These are phyloP conservation scores for Chelon auratus DNA, from an alignment of 2,797 vertebrate genomes.

Conservation along the genomic window DNA sequence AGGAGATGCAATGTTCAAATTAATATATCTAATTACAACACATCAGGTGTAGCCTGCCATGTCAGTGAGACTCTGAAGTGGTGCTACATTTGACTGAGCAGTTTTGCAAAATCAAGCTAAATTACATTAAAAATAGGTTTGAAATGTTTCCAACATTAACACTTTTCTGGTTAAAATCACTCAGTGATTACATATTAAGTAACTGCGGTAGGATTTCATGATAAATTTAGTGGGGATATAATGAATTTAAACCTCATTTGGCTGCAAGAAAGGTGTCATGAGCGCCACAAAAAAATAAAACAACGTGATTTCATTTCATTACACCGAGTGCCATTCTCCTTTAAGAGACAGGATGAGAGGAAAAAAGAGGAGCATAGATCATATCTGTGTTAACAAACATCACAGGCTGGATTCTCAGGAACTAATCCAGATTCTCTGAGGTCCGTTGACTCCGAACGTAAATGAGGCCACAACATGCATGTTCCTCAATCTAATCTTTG, in stretches of 20 bases:
- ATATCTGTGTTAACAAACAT: slow-evolving; percentile 20
- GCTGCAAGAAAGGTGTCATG: neutral
- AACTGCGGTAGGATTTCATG: neutral
- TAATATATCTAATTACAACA: neutral
- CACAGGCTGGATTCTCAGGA: neutral
- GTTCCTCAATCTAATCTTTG: slow-evolving; percentile 18
- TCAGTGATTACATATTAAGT: neutral
- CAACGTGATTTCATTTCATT: neutral
- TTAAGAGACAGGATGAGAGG: slow-evolving; percentile 12
- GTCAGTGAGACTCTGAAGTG: neutral
- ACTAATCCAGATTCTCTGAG: slow-evolving; percentile 6
- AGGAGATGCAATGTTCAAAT: neutral
- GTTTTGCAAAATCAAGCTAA: neutral
- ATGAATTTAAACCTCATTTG: neutral
- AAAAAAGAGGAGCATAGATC: slow-evolving; percentile 5
- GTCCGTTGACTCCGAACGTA: neutral
- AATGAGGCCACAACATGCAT: neutral
- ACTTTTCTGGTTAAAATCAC: neutral
- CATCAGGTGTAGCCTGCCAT: neutral
- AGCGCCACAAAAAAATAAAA: too few species aligned
- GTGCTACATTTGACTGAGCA: neutral
- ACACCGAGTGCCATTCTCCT: slow-evolving; percentile 5
- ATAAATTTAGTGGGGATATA: neutral
- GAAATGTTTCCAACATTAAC: too few species aligned
- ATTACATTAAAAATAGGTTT: too few species aligned